phyloP scores from a whole-genome alignment of 1,140 invertebrate genomes.

The Grapholita molesta region DNA sequence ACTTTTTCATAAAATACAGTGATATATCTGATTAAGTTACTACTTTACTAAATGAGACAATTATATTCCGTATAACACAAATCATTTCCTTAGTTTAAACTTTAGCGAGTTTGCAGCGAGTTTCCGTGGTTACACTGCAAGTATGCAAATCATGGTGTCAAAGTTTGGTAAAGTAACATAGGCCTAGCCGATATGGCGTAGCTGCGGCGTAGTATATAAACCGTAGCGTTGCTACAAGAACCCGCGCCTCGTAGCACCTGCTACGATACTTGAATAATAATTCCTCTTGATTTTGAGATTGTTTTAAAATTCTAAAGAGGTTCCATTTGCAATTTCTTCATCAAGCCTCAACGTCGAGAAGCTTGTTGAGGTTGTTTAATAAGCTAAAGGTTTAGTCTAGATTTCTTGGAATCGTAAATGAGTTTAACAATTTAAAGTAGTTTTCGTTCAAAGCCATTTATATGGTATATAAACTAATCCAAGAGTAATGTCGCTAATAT shows the following conservation, averaged over 20 bases:
- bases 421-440: background rate
- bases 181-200: conserved; percentile 1
- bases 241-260: conserved; percentile 4
- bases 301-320: conserved; percentile 5
- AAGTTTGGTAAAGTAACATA: conserved; percentile 14
- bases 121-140: background rate
- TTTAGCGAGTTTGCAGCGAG: background rate
- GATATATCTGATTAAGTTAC: no score
- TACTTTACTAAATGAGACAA: no score
- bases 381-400: background rate
- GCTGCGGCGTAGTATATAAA: background rate
- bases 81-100: background rate
- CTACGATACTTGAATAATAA: conserved; percentile 14
- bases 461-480: no score
- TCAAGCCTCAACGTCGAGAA: background rate
- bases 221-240: background rate
- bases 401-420: background rate
- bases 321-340: background rate
- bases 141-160: conserved; percentile 14
- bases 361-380: background rate
- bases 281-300: conserved; percentile 2
- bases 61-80: background rate
- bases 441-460: no score
- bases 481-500: no score
- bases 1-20: no score